A percentile compares a stretch with the other conserved stretches of the same genome.
phyloP scores from a whole-genome alignment of 2,888 invertebrate species.

The Acleris laterana region DNA sequence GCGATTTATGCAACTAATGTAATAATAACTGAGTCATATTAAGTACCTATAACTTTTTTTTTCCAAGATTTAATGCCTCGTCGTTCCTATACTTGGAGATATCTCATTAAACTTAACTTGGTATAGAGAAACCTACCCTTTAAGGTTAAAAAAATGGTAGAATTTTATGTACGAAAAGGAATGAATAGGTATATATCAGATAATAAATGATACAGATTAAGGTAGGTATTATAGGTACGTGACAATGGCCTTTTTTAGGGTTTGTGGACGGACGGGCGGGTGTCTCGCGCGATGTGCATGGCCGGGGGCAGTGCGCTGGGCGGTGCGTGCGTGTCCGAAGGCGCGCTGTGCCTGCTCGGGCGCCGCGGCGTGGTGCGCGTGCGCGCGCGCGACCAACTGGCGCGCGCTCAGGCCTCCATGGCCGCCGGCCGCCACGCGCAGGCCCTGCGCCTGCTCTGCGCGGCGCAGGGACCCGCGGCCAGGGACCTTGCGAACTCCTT shows the following conservation, averaged over 20 bases:
- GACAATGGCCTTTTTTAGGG: conserved; percentile 83
- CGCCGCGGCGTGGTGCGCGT: conserved; percentile 87
- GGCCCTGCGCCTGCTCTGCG: conserved; percentile 67
- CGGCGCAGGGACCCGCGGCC: conserved; percentile 60
- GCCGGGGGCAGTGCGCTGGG: conserved; percentile 84
- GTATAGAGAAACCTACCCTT: too few relatives aligned
- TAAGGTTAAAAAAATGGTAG: not conserved
- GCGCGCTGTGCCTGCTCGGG: conserved; percentile 84
- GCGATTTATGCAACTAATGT: too few relatives aligned
- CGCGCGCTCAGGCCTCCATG: conserved; percentile 83
- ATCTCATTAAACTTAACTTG: too few relatives aligned
- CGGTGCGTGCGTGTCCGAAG: conserved; percentile 77
- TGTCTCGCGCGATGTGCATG: conserved; percentile 85
- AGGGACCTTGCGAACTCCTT: conserved; percentile 59
- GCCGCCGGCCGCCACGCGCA: conserved; percentile 82
- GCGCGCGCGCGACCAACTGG: conserved; percentile 85
- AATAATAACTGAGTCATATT: too few relatives aligned
- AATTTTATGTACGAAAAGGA: too few relatives aligned
- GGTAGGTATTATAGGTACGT: not conserved
- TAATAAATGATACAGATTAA: not conserved
- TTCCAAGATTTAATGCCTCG: too few relatives aligned
- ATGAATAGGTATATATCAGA: too few relatives aligned
- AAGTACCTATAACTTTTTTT: accelerated
- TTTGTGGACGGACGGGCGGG: conserved; percentile 97
- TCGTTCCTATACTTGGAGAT: too few relatives aligned